Evolutionary conservation across 2,113 vertebrate genomes (phyloP).

Genomic region (Phalacrocorax aristotelis): DNA sequence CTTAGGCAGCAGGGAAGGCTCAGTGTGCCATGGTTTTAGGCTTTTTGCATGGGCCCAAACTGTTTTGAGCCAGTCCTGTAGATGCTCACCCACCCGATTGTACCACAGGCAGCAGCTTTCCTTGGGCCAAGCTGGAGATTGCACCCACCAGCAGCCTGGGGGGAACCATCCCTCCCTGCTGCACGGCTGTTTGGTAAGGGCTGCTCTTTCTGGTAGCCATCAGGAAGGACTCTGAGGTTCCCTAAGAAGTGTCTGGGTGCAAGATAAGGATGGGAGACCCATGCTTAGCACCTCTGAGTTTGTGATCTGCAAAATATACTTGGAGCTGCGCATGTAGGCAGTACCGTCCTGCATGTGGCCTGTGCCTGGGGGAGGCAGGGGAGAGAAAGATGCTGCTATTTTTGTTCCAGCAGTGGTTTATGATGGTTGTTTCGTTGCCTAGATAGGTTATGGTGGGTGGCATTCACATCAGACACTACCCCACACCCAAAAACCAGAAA

Average conservation of each 20-base stretch:
- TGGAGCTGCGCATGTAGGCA: background rate
- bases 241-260: background rate
- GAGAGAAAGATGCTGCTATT: conserved; percentile 36
- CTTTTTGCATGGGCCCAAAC: background rate
- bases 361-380: background rate
- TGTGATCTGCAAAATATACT: background rate
- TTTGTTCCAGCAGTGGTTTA: background rate
- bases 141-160: background rate
- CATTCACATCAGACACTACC: conserved; percentile 33
- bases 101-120: background rate
- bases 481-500: conserved; percentile 31
- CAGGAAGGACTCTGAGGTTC: background rate
- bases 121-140: background rate
- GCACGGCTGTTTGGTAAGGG: background rate
- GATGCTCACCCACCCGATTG: accelerated
- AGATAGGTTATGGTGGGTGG: conserved; percentile 38
- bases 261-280: background rate
- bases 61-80: background rate
- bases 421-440: background rate
- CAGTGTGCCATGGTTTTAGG: accelerated
- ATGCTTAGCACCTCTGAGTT: background rate
- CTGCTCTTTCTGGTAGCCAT: background rate
- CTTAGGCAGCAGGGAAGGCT: background rate
- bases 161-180: background rate
- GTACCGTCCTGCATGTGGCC: background rate